Evolutionary conservation across 2,113 vertebrate genomes (phyloP).

Genomic region (Eudyptes chrysolophus): DNA sequence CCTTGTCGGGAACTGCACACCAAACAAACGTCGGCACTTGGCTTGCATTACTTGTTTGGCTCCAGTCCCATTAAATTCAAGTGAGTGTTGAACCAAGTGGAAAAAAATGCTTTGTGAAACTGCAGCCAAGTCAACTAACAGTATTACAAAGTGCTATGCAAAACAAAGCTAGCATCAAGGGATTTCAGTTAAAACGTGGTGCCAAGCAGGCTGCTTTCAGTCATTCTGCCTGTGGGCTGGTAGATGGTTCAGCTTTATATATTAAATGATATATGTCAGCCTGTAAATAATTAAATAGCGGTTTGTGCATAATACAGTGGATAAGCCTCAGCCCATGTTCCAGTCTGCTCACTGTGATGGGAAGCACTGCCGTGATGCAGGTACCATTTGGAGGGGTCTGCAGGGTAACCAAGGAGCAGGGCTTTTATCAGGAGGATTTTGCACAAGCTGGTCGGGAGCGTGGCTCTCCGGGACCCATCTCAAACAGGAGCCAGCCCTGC

Average conservation of each 20-base stretch:
- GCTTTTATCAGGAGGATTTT: background rate
- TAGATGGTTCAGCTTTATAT: background rate
- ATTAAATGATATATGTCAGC: background rate
- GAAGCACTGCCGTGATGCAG: background rate
- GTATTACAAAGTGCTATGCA: conserved; percentile 61
- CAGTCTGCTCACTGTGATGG: background rate
- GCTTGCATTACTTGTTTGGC: conserved; percentile 57
- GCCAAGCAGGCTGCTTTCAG: conserved; percentile 14
- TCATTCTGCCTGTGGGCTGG: background rate
- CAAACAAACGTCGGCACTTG: conserved; percentile 47
- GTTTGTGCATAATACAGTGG: rapidly evolving
- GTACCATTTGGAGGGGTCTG: rapidly evolving
- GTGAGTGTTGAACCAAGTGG: conserved; percentile 21
- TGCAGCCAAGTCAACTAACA: conserved; percentile 62
- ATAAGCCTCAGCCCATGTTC: background rate
- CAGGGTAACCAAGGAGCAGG: background rate
- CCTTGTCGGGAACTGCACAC: background rate
- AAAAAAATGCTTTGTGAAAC: conserved; percentile 15
- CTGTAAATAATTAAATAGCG: background rate
- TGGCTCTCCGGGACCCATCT: background rate
- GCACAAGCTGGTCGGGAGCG: rapidly evolving
- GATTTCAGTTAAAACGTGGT: background rate
- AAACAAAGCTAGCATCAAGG: conserved; percentile 41
- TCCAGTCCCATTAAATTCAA: conserved; percentile 20
- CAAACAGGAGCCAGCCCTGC: background rate